These are phyloP conservation scores for Centroberyx gerrardi DNA, from an alignment of 2,797 vertebrate species.

Conservation along the genomic window DNA sequence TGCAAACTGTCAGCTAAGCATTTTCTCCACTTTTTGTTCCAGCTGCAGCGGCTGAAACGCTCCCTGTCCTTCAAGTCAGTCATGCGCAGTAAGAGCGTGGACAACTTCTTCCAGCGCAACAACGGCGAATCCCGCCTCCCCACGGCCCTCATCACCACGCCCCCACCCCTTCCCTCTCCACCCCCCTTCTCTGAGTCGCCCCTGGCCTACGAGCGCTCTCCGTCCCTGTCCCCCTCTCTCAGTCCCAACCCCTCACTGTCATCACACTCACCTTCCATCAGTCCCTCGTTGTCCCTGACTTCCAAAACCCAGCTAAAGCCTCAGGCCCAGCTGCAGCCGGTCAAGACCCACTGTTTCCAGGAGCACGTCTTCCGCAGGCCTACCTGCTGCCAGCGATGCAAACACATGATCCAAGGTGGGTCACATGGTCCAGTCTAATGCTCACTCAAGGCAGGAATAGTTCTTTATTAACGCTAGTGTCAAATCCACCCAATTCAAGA, in stretches of 20 bases:
- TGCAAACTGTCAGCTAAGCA: not conserved
- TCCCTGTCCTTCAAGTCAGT: constrained; percentile 93
- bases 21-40: constrained; percentile 32
- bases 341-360: constrained; percentile 92
- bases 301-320: constrained; percentile 77
- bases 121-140: constrained; percentile 84
- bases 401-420: constrained; percentile 91
- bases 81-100: constrained; percentile 93
- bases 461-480: not conserved
- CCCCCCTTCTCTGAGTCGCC: constrained; percentile 69
- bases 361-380: constrained; percentile 92
- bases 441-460: not conserved
- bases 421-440: not conserved
- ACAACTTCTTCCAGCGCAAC: constrained; percentile 92
- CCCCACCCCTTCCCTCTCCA: constrained; percentile 73
- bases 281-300: constrained; percentile 78
- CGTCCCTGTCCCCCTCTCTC: constrained; percentile 80
- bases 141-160: constrained; percentile 83
- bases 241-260: constrained; percentile 83
- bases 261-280: constrained; percentile 81
- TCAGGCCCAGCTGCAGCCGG: constrained; percentile 76
- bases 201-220: constrained; percentile 76
- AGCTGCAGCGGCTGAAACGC: constrained; percentile 92
- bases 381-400: constrained; percentile 90
- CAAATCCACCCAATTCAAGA: too few species aligned